phyloP scores from a whole-genome alignment of 2,113 vertebrate species.

The Entelurus aequoreus region DNA sequence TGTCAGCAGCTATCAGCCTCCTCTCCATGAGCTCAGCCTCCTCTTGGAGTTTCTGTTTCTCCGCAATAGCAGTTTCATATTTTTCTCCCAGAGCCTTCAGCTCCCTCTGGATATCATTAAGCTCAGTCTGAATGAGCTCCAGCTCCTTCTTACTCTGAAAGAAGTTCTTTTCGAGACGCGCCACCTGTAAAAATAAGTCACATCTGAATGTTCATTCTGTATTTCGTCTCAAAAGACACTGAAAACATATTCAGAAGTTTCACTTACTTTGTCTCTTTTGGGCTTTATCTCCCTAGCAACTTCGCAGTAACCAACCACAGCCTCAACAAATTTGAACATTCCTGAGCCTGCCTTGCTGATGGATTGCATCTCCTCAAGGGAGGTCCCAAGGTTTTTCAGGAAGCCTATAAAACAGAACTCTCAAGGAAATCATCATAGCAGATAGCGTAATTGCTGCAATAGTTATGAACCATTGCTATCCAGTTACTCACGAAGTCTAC shows the following conservation, averaged over 20 bases:
- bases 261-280: constrained; percentile 87
- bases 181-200: constrained; percentile 71
- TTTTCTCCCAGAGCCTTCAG: constrained; percentile 77
- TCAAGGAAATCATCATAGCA: not conserved
- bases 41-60: constrained; percentile 85
- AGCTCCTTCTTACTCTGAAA: constrained; percentile 82
- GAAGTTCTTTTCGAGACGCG: constrained; percentile 85
- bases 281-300: constrained; percentile 87
- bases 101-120: constrained; percentile 78
- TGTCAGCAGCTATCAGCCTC: constrained; percentile 86
- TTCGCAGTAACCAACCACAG: constrained; percentile 91
- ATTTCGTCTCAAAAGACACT: not conserved
- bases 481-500: not conserved
- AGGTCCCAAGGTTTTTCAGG: constrained; percentile 83
- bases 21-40: constrained; percentile 93
- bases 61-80: constrained; percentile 79
- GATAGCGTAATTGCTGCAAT: not conserved
- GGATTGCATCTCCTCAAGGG: constrained; percentile 83
- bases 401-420: constrained; percentile 67
- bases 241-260: not conserved
- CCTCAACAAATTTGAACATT: constrained; percentile 94
- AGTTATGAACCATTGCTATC: not conserved
- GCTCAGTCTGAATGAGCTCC: constrained; percentile 81
- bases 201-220: not conserved
- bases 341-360: constrained; percentile 92